Base-by-base conservation (phyloP, 1,140 invertebrate genomes). In the Lordiphosa clarofinis region DNA sequence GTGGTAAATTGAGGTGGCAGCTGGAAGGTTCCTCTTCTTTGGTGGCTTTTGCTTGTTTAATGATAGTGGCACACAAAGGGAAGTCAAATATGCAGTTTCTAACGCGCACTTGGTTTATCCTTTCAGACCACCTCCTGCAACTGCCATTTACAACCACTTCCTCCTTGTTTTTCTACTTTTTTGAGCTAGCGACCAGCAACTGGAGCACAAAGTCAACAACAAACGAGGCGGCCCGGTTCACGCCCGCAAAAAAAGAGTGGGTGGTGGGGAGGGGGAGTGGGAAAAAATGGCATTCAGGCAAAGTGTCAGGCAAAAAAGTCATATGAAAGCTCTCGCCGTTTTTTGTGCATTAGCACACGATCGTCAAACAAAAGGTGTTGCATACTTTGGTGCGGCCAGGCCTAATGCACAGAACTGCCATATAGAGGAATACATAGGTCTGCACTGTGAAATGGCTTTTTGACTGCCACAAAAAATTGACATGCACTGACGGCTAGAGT, bases 201-300 rank as follows among this genome's bases (percentile, higher is more conserved):
- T 82, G 62, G 76, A 81, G 76, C 76, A 82, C 78, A 81, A 82
- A 81, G 76, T 76, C 67, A 81, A 81, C 71, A 81, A 72, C 66
- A 82, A 82, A 81, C 49, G 58, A 33, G 42, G 15, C 40, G 67
- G 44, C 50, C 56, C 78, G 76, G 76, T 72, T 76, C 82, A 82
- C 72, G 76, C 76, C 76, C 76, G 76, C 72, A 81, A 58, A 68
- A 82, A 58, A 64, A 65, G 64, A 44, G 48, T 28, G 28, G 28
- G 7, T n/a, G 6, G 6, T 4, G 24, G 24, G 24, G 4, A 1
- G 24, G 24, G 24, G 24, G 4, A 43, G 33, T 7, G 28, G 28
- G 31, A 72, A 65, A 50, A 42, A 53, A n/a, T 33, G 24, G n/a
- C 52, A 63, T 52, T 40, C 40, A 48, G 36, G 40, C 63, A 36